phyloP scores from a whole-genome alignment of 2,888 invertebrate genomes.

The Trissolcus brochymenae region DNA sequence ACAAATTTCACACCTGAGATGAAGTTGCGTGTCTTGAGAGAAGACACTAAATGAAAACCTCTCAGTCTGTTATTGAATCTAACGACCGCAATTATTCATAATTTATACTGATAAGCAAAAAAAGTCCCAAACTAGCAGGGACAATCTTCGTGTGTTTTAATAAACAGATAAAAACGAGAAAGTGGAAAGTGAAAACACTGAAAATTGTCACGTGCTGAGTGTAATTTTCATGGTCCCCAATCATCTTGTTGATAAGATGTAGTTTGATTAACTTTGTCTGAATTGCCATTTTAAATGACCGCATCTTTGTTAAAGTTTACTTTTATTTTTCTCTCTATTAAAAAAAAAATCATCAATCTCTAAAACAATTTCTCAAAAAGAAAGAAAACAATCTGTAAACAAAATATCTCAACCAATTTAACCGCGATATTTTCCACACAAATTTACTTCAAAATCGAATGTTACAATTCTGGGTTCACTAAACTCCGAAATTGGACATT shows the following conservation, averaged over 20 bases:
- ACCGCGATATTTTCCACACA: no score
- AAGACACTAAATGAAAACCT: neutral
- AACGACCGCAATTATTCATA: slow-evolving; percentile 25
- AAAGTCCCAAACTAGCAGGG: slow-evolving; percentile 12
- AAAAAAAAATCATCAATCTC: no score
- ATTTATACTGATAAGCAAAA: slow-evolving; percentile 8
- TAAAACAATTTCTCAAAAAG: no score
- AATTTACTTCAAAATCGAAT: no score
- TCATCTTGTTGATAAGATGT: slow-evolving; percentile 25
- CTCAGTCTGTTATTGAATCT: slow-evolving; percentile 14
- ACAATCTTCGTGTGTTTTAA: slow-evolving; percentile 15
- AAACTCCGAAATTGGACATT: no score
- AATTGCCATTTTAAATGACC: neutral
- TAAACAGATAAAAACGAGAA: slow-evolving; percentile 34
- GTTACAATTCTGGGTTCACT: no score
- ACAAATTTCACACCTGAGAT: neutral
- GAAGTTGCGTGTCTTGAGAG: slow-evolving; percentile 3
- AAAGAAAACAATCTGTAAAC: no score
- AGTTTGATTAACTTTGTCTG: slow-evolving; percentile 21
- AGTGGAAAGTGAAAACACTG: slow-evolving; percentile 41
- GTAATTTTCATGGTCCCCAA: slow-evolving; percentile 26
- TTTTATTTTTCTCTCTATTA: no score
- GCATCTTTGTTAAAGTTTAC: no score
- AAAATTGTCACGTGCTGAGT: slow-evolving; percentile 36
- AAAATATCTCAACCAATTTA: no score